phyloP scores from a whole-genome alignment of 2,888 invertebrate genomes.

The Gryllus longicercus region DNA sequence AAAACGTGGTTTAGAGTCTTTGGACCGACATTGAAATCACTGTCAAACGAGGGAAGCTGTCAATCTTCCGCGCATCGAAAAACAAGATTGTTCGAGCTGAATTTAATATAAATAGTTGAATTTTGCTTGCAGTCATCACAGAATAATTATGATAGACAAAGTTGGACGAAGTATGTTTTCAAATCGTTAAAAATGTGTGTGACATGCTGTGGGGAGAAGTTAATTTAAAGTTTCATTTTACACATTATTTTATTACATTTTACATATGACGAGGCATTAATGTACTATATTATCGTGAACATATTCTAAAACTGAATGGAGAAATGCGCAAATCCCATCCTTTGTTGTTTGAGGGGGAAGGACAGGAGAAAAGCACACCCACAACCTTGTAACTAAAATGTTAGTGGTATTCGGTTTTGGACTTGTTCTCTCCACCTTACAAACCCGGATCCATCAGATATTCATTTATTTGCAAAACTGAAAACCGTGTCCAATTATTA shows the following conservation, averaged over 20 bases:
- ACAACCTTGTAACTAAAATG: background rate
- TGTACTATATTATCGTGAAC: background rate
- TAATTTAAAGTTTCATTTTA: too few relatives aligned
- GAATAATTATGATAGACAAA: background rate
- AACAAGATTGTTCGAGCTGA: background rate
- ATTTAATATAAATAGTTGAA: background rate
- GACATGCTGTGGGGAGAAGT: too few relatives aligned
- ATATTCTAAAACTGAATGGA: background rate
- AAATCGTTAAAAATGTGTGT: too few relatives aligned
- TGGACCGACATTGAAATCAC: background rate
- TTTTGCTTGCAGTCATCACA: background rate
- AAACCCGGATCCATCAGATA: background rate
- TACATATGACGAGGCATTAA: background rate
- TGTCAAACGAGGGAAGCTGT: background rate
- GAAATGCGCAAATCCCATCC: background rate
- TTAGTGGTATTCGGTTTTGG: background rate
- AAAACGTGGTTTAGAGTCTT: background rate
- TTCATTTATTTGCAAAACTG: background rate
- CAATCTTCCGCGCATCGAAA: background rate
- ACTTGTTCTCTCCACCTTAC: constrained; percentile 19
- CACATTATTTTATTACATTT: too few relatives aligned
- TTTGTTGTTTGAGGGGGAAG: accelerated
- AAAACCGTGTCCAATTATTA: background rate
- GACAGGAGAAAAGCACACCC: background rate
- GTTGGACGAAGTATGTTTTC: background rate